phyloP scores from a whole-genome alignment of 2,113 vertebrate genomes.

The Casuarius casuarius region DNA sequence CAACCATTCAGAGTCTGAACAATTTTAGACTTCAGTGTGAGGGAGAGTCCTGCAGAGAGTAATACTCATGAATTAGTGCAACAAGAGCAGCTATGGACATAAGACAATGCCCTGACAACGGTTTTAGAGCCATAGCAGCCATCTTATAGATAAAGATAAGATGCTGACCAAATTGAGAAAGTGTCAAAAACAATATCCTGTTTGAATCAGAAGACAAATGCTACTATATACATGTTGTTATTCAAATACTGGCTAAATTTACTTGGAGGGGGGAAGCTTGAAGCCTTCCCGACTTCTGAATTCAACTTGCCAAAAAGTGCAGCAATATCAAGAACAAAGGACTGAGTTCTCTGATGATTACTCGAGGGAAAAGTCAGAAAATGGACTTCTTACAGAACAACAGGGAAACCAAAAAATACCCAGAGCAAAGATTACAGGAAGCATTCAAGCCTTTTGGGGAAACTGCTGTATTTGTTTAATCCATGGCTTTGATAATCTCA shows the following conservation, averaged over 20 bases:
- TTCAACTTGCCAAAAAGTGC: not conserved
- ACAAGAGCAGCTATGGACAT: not conserved
- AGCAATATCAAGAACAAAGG: not conserved
- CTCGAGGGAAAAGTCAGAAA: not conserved
- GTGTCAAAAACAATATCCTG: not conserved
- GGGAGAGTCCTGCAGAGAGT: not conserved
- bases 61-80: not conserved
- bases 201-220: not conserved
- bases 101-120: not conserved
- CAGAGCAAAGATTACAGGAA: not conserved
- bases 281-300: not conserved
- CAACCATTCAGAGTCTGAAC: too few relatives aligned
- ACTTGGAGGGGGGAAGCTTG: not conserved
- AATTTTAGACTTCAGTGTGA: not conserved
- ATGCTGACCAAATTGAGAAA: not conserved
- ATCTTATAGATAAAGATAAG: not conserved
- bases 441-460: not conserved
- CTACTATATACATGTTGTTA: not conserved
- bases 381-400: not conserved
- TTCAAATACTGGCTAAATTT: not conserved
- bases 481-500: not conserved
- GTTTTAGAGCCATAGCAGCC: not conserved
- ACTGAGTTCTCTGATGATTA: not conserved
- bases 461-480: not conserved
- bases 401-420: not conserved